Evolutionary conservation across 53 echinoderm and acorn worm genomes (phyloP), one percentile per base, ranked within the genome.

Genomic region (Echinarachnius parma): DNA sequence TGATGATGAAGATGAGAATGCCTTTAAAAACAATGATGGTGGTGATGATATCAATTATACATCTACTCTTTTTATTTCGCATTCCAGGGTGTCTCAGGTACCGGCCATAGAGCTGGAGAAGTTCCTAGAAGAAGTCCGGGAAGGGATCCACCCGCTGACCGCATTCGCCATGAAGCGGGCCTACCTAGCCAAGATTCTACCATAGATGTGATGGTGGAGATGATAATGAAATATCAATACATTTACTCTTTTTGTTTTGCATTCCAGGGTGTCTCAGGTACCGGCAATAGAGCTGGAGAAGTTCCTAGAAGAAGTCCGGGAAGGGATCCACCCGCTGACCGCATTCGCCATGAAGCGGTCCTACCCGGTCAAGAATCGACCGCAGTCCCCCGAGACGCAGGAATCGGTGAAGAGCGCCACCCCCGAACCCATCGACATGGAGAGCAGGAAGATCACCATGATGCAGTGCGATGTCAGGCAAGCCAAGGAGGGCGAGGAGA

Each of bases 281-380:
- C 95, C 95, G 55, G 84, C 95, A 27, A 57, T 94, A 20, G 89
- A 94, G 59, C 39, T 90, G 34, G 95, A 94, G 69, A 94, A 94
- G 68, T 94, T 94, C 67, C 82, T 93, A 5, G 95, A 94, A 68
- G 95, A 90, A 80, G 95, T 94, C 61, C 86, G 82, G 78, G 91
- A 84, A 54, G 95, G 95, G 28, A 87, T 95, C 46, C 87, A 95
- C 46, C 95, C 95, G 1, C 54, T 95, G 67, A 95, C 95, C 18
- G 90, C 95, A 22, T 95, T 87, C 28, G 90, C 90, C 10, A 78
- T 95, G 66, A 84, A 87, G 29, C 54, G 79, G 37, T 74, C 85
- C 24, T 64, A 89, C 59, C 86, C 93, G 3, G 79, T 69, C 64
- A 91, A 91, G 84, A 78, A 75, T 22, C 81, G 95, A 20, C 95